A percentile compares a stretch with the other conserved stretches of the same genome.
These are phyloP conservation scores for Dicrostonyx torquatus DNA, from an alignment of 2,797 vertebrate species.

Conservation along the genomic window DNA sequence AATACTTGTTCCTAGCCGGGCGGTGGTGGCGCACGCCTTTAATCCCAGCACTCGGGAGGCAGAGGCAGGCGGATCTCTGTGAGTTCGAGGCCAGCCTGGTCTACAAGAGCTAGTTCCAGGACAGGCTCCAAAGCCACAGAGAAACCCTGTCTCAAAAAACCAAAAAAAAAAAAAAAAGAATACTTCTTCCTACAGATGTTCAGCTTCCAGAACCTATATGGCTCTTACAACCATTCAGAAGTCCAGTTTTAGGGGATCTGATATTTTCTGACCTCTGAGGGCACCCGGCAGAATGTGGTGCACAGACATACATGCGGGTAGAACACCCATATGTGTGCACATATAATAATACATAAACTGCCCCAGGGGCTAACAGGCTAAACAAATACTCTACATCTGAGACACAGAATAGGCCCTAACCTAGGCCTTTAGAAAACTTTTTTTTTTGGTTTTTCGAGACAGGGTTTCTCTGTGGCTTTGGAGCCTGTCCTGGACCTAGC, in stretches of 20 bases:
- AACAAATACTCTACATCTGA: not conserved
- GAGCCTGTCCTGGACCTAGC: too few species aligned
- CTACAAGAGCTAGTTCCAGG: too few species aligned
- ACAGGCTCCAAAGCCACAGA: too few species aligned
- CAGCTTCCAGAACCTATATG: not conserved
- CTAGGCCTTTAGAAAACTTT: not conserved
- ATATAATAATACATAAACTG: not conserved
- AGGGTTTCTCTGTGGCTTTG: not conserved
- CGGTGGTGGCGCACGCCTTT: too few species aligned
- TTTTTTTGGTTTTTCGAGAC: not conserved
- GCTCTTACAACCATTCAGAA: not conserved
- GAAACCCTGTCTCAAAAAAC: too few species aligned
- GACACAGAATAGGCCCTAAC: not conserved
- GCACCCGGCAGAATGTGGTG: not conserved
- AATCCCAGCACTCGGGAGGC: too few species aligned
- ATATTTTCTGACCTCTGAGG: not conserved
- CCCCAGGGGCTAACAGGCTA: not conserved
- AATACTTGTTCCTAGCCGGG: too few species aligned
- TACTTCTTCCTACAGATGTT: not conserved
- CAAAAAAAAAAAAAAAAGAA: too few species aligned
- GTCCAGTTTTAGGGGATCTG: not conserved
- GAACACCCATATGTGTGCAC: not conserved
- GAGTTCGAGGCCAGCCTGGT: too few species aligned
- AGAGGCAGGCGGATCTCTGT: too few species aligned
- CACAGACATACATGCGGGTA: not conserved